A percentile compares a stretch with the other conserved stretches of the same genome.
Conservation (phyloP, 2,113 vertebrate species). For the Sakesphorus luctuosus region DNA sequence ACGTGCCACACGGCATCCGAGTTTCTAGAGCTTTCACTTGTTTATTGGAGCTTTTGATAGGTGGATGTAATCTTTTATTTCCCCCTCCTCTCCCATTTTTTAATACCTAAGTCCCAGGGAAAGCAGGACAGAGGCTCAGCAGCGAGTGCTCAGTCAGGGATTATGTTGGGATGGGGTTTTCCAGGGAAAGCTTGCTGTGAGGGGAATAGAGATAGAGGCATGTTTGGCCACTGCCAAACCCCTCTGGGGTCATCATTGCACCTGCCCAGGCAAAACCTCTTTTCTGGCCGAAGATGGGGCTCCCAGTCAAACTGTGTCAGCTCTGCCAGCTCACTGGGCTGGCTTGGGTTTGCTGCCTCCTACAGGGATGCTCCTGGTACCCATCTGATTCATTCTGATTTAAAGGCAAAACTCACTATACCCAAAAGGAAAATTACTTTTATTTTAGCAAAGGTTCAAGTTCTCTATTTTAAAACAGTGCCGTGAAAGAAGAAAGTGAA, state of each 20-base stretch:
- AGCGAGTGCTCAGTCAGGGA: rapidly evolving
- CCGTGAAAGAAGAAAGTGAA: neutral
- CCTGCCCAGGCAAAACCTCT: neutral
- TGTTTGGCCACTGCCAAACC: neutral
- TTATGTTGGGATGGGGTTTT: neutral
- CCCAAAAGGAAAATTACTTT: neutral
- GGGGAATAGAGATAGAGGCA: rapidly evolving
- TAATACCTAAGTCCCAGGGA: neutral
- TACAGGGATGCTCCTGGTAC: rapidly evolving
- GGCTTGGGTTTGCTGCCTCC: neutral
- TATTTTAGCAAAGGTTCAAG: neutral
- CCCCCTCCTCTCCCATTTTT: neutral
- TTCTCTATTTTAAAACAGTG: neutral
- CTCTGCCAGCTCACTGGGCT: neutral
- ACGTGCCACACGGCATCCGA: neutral
- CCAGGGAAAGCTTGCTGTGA: neutral
- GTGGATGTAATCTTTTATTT: neutral
- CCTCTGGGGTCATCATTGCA: neutral
- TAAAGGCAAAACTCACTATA: neutral
- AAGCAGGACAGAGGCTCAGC: neutral
- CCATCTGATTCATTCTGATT: rapidly evolving
- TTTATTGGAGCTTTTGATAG: neutral
- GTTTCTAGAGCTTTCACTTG: neutral
- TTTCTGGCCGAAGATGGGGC: neutral
- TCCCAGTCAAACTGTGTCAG: neutral